Base-by-base conservation (phyloP, 2,797 vertebrate genomes). In the Coilia nasus region DNA sequence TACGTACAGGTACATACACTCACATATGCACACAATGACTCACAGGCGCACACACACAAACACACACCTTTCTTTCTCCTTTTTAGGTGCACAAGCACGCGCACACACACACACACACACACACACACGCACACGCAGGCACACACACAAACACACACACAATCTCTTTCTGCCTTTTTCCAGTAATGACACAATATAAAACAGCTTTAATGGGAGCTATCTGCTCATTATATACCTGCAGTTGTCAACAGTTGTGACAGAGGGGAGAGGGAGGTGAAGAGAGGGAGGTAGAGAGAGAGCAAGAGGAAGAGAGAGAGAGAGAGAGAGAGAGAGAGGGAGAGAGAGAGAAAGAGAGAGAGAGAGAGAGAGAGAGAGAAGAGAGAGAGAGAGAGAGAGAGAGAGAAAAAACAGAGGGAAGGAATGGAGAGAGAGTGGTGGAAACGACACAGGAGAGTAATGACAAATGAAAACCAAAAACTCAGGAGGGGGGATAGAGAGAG, bases 191-290 rank as follows among this genome's bases (percentile, higher is more conserved):
- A 93, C 91, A 90, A 86, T 89, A 90, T 84, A 82, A 91, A 88
- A 90, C 88, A 91, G 92, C 93, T 94, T 94, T 94, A 94, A 94
- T 93, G 89, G 91, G 89, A 92, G 91, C 89, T 83, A 89, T 93
- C 90, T 93, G 88, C 93, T 93, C 93, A 94, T 95, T 95, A 94
- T 93, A 94, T 93, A 94, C 90, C 88, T 90, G 88, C 91, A 90
- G 92, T 89, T 91, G 91, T 91, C 90, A 86, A 81, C 86, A 47
- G 59, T 86, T 87, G 85, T 88, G 83, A 85, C 88, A 87, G 87
- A 44, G 81, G 86, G 23, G 82, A 92, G 60, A 64, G 11, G 59
- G 46, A 50, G 71, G 25, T 50, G 62, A 81, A 84, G 31, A 25
- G 60, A 67, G 78, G 71, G 31, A 67, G 59, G 64, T 62, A 25